Conservation (phyloP, 2,113 vertebrate genomes). For the Ardeotis arabs region DNA sequence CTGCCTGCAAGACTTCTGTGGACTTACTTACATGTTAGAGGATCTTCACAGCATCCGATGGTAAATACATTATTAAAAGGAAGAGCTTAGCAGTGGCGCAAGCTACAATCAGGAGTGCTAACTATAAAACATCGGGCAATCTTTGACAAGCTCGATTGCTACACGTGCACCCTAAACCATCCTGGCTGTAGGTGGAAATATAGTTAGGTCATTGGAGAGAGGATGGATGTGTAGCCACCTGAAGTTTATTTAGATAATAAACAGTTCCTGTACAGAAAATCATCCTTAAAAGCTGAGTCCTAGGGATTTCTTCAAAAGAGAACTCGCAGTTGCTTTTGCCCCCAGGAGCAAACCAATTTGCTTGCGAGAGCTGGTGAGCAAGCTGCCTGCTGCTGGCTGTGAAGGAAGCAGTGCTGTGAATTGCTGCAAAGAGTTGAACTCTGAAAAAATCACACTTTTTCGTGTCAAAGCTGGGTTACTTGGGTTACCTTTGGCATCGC, state of each 20-base stretch:
- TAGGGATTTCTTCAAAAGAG: background rate
- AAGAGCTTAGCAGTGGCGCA: background rate
- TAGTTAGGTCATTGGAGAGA: background rate
- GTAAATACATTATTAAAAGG: constrained; percentile 5
- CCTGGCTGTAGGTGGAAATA: background rate
- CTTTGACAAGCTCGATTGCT: background rate
- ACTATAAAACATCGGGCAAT: background rate
- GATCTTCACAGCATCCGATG: background rate
- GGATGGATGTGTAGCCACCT: background rate
- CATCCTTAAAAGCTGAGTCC: background rate
- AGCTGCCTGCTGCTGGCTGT: background rate
- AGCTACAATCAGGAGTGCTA: background rate
- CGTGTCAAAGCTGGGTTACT: background rate
- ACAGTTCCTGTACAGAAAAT: background rate
- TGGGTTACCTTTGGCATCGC: background rate
- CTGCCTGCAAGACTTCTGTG: constrained; percentile 23
- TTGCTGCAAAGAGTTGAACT: background rate
- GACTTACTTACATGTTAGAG: constrained; percentile 1
- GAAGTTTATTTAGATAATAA: constrained; percentile 3
- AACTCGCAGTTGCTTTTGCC: background rate
- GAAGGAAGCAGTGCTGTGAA: background rate
- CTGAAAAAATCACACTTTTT: background rate
- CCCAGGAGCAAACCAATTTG: background rate
- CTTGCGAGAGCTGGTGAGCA: background rate
- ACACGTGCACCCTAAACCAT: fast-evolving